Percentiles rank a stretch among this genome's conserved stretches.
Conservation (phyloP, 2,113 vertebrate genomes). For the Geothlypis trichas region DNA sequence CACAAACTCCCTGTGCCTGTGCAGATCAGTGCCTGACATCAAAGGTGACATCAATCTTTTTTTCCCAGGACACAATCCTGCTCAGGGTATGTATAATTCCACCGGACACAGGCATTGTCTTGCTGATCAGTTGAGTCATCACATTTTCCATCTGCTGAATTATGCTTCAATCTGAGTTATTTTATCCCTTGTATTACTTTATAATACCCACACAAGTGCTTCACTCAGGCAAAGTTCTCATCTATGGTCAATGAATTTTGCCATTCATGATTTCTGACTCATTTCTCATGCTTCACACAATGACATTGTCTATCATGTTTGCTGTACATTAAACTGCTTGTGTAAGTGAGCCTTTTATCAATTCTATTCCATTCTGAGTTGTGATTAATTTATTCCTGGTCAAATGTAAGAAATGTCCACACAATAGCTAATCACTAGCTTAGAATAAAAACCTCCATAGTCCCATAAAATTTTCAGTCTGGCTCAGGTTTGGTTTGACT, state of each 20-base stretch:
- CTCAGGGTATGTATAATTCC: neutral
- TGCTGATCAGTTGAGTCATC: neutral
- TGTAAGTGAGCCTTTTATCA: neutral
- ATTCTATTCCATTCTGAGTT: neutral
- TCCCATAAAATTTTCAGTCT: neutral
- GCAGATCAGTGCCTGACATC: neutral
- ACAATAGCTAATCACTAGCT: neutral
- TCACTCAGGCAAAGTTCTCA: neutral
- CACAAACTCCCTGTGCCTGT: neutral
- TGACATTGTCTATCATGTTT: neutral
- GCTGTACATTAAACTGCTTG: neutral
- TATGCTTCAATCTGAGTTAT: slow-evolving; percentile 17
- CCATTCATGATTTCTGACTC: neutral
- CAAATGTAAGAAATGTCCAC: neutral
- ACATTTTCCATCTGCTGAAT: slow-evolving; percentile 28
- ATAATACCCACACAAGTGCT: neutral
- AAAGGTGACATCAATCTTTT: neutral
- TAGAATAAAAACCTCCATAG: neutral
- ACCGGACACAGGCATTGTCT: neutral
- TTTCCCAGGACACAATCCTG: neutral
- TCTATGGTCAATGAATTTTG: slow-evolving; percentile 2
- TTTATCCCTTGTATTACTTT: neutral
- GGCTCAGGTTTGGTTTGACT: neutral
- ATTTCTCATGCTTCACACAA: neutral
- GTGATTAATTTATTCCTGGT: neutral